These are phyloP conservation scores for Periphyllus acericola DNA, from an alignment of 2,888 invertebrate species.

Conservation along the genomic window DNA sequence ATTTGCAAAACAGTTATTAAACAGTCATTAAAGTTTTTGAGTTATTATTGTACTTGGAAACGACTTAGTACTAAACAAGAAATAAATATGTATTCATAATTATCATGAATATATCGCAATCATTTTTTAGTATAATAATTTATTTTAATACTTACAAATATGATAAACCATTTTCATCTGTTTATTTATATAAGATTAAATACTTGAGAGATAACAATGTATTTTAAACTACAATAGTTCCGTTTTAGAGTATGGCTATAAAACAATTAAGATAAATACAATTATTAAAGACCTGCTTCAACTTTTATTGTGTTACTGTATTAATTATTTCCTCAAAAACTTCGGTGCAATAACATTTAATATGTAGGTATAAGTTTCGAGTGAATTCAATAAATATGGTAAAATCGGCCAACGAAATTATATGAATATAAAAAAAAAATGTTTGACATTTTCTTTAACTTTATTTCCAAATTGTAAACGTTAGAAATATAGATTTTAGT, in stretches of 20 bases:
- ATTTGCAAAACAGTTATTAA: conserved; percentile 15
- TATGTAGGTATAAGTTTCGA: not conserved
- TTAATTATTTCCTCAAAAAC: not conserved
- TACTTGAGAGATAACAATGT: conserved; percentile 31
- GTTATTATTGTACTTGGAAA: not conserved
- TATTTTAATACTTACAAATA: not conserved
- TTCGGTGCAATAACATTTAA: not conserved
- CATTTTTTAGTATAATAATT: not conserved
- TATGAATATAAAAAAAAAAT: not conserved
- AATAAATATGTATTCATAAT: not conserved
- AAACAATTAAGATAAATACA: conserved; percentile 27
- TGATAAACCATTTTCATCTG: not conserved
- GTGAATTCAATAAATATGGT: not conserved
- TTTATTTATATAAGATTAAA: not conserved
- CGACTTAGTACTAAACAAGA: not conserved
- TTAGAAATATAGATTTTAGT: too few species aligned
- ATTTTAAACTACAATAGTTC: not conserved
- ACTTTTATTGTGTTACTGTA: conserved; percentile 11
- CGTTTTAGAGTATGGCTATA: conserved; percentile 4
- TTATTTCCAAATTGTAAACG: too few species aligned
- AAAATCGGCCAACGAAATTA: not conserved
- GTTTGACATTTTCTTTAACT: not conserved
- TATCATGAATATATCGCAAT: not conserved
- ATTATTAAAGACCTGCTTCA: conserved; percentile 43
- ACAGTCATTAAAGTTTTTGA: not conserved